Evolutionary conservation across 2,888 invertebrate genomes (phyloP), one percentile per base, ranked within the genome.

Genomic region (Pheosia gnoma): DNA sequence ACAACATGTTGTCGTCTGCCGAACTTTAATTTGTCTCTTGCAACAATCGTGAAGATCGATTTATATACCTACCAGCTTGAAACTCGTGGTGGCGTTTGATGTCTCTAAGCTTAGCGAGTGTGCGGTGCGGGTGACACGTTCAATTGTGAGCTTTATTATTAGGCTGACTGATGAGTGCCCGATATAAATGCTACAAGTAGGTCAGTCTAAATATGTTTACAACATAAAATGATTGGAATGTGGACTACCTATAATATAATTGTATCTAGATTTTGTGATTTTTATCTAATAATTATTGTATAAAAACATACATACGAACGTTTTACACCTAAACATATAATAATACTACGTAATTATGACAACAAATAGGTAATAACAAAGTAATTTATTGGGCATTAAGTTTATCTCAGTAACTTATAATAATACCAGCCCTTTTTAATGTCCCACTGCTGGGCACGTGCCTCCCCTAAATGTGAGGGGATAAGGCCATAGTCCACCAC

Each of bases 71-170:
- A 4, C 3, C 4, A 13, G 36, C 56, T 57, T 41, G 0, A n/a
- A 7, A 39, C 7, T 13, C 54, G 11, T 39, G 47, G 51, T 39
- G n/a, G 25, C 38, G 55, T 63, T 47, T 70, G 65, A 67, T 70
- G 62, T 52, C 58, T 65, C 59, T 49, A 59, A 71, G 65, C 59
- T 57, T 56, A 47, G 58, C 25, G 63, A 65, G 58, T 62, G 58
- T 51, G 62, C 10, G 45, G 60, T 58, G 62, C 10, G 45, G 60
- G 58, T 71, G 76, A 71, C 76, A 76, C 59, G 65, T 66, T 67
- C 72, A 78, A 78, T 77, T 75, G 77, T 69, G 55, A 70, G 68
- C 65, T 72, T 67, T 64, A 66, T 62, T 64, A 66, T 65, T 61
- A 10, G 55, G 68, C 68, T 59, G 52, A 65, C 37, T 39, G 55